A percentile compares a stretch with the other conserved stretches of the same genome.
phyloP scores from a whole-genome alignment of 2,888 invertebrate genomes.

The Falcaria lacertinaria region DNA sequence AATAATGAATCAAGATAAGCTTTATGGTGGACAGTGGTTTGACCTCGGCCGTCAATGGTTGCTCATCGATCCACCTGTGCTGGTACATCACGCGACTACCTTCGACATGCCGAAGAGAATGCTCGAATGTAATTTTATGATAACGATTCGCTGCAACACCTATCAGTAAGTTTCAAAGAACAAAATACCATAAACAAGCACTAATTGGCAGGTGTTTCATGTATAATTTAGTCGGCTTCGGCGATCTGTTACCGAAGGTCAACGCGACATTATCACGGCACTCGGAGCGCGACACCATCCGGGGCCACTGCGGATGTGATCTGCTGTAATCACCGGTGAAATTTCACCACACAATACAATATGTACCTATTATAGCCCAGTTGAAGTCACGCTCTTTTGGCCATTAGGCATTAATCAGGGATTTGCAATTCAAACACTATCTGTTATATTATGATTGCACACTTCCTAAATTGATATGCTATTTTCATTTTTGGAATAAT shows the following conservation, averaged over 20 bases:
- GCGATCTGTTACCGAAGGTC: constrained; percentile 30
- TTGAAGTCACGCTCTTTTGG: constrained; percentile 66
- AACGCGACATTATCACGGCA: constrained; percentile 50
- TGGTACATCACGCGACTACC: constrained; percentile 48
- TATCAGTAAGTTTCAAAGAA: too few species aligned
- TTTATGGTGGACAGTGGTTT: constrained; percentile 67
- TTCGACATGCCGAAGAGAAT: constrained; percentile 14
- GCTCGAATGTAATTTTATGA: too few species aligned
- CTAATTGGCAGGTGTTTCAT: constrained; percentile 2
- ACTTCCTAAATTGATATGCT: constrained; percentile 47
- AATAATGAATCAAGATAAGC: constrained; percentile 74
- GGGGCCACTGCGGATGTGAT: constrained; percentile 66
- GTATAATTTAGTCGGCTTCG: constrained; percentile 16
- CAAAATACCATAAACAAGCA: neutral
- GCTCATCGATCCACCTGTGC: constrained; percentile 61
- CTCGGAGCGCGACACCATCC: constrained; percentile 71
- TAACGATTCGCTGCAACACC: too few species aligned
- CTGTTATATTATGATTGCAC: constrained; percentile 46
- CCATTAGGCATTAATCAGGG: constrained; percentile 57
- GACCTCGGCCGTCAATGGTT: constrained; percentile 76
- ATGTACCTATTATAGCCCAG: constrained; percentile 42
- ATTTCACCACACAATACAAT: constrained; percentile 70
- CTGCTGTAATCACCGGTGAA: constrained; percentile 71
- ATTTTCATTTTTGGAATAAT: constrained; percentile 28
- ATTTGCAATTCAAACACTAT: constrained; percentile 39